phyloP scores from a whole-genome alignment of 2,797 vertebrate species.

The Macroramphosus scolopax region DNA sequence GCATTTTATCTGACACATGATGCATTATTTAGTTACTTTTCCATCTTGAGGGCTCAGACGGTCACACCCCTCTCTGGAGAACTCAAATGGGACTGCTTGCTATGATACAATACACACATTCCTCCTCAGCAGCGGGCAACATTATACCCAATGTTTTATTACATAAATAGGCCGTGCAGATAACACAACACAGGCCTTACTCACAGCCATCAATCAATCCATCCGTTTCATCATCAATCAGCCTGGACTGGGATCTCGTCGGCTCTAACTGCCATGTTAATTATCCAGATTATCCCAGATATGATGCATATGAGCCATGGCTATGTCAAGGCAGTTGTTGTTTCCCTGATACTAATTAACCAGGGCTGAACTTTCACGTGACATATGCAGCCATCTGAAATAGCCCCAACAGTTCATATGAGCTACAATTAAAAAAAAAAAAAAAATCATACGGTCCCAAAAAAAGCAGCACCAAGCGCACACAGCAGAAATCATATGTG shows the following conservation, averaged over 20 bases:
- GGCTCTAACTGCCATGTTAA: slow-evolving; percentile 21
- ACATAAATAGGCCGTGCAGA: slow-evolving; percentile 20
- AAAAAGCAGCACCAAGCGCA: slow-evolving; percentile 40
- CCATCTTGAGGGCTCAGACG: slow-evolving; percentile 63
- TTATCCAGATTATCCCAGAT: slow-evolving; percentile 20
- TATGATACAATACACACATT: slow-evolving; percentile 54
- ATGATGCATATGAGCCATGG: slow-evolving; percentile 16
- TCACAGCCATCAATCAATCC: slow-evolving; percentile 17
- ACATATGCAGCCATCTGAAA: slow-evolving; percentile 67
- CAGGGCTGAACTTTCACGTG: slow-evolving; percentile 67
- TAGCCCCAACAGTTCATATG: slow-evolving; percentile 41
- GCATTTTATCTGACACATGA: slow-evolving; percentile 67
- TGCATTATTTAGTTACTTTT: slow-evolving; percentile 74
- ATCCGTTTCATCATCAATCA: slow-evolving; percentile 27
- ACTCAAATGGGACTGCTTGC: slow-evolving; percentile 66
- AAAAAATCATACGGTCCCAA: too few species aligned
- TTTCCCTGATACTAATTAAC: slow-evolving; percentile 29
- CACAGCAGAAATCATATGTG: slow-evolving; percentile 42
- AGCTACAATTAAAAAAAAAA: slow-evolving; percentile 24
- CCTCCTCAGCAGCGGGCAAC: slow-evolving; percentile 19
- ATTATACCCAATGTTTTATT: slow-evolving; percentile 35
- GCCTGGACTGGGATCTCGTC: slow-evolving; percentile 7
- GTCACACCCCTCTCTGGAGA: slow-evolving; percentile 76
- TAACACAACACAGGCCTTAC: slow-evolving; percentile 35
- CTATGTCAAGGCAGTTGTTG: slow-evolving; percentile 24